Conservation (phyloP, 1,140 invertebrate species). For the Reticulitermes speratus region DNA sequence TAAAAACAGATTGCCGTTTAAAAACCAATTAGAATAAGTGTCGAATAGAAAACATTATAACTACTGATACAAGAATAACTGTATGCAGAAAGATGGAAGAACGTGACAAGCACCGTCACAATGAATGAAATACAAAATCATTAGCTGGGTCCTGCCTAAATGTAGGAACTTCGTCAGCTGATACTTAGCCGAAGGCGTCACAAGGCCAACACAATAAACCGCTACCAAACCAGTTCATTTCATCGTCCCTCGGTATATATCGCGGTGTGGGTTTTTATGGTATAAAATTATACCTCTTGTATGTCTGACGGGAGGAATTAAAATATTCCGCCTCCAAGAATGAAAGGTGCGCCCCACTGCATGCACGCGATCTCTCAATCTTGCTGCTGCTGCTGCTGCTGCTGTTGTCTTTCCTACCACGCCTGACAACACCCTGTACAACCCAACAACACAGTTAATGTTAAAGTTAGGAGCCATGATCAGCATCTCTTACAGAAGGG, state of each 20-base stretch:
- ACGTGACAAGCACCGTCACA: too few relatives aligned
- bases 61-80: too few relatives aligned
- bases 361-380: background rate
- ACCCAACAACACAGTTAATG: background rate
- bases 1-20: too few relatives aligned
- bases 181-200: background rate
- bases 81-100: too few relatives aligned
- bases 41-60: too few relatives aligned
- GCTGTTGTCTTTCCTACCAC: too few relatives aligned
- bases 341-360: background rate
- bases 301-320: background rate
- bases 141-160: background rate
- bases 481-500: too few relatives aligned
- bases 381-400: background rate
- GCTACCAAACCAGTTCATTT: background rate
- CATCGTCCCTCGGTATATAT: too few relatives aligned
- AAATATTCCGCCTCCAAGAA: constrained; percentile 6
- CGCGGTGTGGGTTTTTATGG: background rate
- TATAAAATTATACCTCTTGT: background rate
- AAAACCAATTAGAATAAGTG: too few relatives aligned
- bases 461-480: too few relatives aligned
- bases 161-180: background rate
- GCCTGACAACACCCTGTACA: background rate
- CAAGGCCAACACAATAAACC: background rate
- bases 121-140: too few relatives aligned